Base-by-base conservation (phyloP, 2,888 invertebrate genomes). In the Cephus runcator region DNA sequence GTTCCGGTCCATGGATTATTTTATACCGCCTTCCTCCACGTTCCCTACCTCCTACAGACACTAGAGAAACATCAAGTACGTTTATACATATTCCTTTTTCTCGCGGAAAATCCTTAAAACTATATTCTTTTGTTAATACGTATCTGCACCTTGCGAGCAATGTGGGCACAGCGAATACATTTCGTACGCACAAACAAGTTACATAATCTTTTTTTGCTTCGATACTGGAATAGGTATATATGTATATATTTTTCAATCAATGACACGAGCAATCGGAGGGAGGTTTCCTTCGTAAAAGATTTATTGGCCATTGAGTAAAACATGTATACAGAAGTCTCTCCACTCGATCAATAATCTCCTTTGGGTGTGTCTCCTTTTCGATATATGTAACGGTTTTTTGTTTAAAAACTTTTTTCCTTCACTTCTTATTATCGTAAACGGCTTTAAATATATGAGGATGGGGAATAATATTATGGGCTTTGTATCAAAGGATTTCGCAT, bases 1-100 rank as follows among this genome's bases (percentile, higher is more conserved):
- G 87, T 88, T 87, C 86, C 88, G 88, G 84, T 85, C 83, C 81
- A 85, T 79, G 77, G 83, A 84, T 88, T 85, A 86, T 84, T 80
- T 78, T 79, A 78, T 81, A 78, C 73, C 73, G 69, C 36, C 78
- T 73, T 76, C 73, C 36, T 34, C 40, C 23, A 56, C 40, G 40
- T 56, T 56, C 40, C 40, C 6, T 56, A 56, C 40, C 40, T 56
- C 40, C 40, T 56, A 56, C 40, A 56, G 40, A 23, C 40, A 23
- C 23, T 23, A 23, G 23, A 56, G 40, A 56, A 23, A 56, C 40
- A 56, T 9, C 40, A 56, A 56, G 40, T 56, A 56, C 40, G 40
- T 23, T 56, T 56, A 56, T 6, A 9, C 40, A 23, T 56, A 15
- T 56, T 56, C 23, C 40, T 56, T 9, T 56, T 56, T 4, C 40